Evolutionary conservation across 2,113 vertebrate species (phyloP).

Genomic region (Dermatemys mawii): DNA sequence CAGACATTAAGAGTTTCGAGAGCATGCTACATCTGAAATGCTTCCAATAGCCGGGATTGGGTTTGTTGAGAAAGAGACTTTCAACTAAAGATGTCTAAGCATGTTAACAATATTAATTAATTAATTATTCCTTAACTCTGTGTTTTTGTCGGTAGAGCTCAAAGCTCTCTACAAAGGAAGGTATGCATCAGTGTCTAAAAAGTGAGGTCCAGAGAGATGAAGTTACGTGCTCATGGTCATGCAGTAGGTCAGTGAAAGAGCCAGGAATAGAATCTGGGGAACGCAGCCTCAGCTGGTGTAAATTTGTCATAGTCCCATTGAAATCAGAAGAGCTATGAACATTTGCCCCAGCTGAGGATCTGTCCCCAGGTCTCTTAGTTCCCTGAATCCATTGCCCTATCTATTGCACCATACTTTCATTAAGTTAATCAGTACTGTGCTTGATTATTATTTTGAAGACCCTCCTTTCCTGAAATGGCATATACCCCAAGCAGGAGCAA

Average conservation of each 20-base stretch:
- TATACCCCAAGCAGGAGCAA: not conserved
- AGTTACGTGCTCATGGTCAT: rapidly evolving
- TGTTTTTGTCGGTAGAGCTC: not conserved
- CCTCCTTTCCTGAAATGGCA: not conserved
- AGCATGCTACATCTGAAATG: not conserved
- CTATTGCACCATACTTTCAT: not conserved
- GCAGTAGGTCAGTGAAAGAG: not conserved
- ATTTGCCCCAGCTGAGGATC: not conserved
- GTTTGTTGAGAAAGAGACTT: not conserved
- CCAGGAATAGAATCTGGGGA: not conserved
- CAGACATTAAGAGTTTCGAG: not conserved
- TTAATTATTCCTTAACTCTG: not conserved
- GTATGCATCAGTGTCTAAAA: not conserved
- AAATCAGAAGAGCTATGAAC: not conserved
- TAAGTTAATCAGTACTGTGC: not conserved
- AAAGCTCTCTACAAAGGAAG: not conserved
- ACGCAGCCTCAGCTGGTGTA: not conserved
- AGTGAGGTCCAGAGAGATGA: not conserved
- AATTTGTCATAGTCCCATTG: not conserved
- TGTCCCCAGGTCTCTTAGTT: not conserved
- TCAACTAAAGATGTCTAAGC: not conserved
- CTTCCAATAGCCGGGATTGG: rapidly evolving
- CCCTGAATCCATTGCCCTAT: not conserved
- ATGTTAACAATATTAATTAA: rapidly evolving
- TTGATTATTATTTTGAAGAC: not conserved